Conservation (phyloP, 2,888 invertebrate species). For the Lucinisca nassula region DNA sequence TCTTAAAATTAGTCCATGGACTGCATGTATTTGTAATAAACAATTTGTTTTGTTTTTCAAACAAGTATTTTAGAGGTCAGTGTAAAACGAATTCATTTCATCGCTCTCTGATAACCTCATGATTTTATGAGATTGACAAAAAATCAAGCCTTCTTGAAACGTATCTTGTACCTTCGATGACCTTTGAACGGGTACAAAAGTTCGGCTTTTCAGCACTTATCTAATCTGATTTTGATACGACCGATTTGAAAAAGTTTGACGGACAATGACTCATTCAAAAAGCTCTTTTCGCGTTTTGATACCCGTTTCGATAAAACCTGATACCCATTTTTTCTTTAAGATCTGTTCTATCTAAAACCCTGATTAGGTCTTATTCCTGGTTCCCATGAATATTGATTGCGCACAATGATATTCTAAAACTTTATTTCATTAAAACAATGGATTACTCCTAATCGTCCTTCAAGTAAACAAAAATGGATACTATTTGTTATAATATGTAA, state of each 20-base stretch:
- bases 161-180: neutral
- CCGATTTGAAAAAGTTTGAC: neutral
- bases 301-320: neutral
- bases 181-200: neutral
- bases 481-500: neutral
- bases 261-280: neutral
- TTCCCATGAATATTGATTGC: slow-evolving; percentile 8
- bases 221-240: neutral
- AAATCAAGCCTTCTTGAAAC: no score
- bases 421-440: neutral
- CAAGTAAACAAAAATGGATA: neutral
- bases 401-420: neutral
- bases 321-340: neutral
- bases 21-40: no score
- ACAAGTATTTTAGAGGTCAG: no score
- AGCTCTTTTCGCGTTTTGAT: neutral
- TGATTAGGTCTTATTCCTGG: neutral
- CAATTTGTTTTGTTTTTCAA: no score
- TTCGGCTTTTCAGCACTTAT: neutral
- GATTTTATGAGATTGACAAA: no score
- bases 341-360: neutral
- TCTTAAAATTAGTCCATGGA: no score
- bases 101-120: no score
- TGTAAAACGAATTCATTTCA: no score
- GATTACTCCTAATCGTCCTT: neutral